Percentiles rank a stretch among this genome's conserved stretches.
Evolutionary conservation across 1,140 invertebrate species (phyloP).

Genomic region (Camponotus vicinus): DNA sequence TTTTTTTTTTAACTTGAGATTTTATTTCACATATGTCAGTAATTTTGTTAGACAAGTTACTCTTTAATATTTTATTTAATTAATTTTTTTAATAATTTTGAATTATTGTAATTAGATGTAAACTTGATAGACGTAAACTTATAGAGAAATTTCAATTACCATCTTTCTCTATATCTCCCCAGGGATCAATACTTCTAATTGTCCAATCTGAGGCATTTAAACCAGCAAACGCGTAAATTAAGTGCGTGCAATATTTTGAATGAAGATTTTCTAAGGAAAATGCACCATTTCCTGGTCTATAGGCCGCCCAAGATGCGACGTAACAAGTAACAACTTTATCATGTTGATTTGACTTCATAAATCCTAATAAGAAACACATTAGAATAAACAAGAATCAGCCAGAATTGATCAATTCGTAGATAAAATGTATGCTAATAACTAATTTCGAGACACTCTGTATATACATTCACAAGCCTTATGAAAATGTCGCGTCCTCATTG

Average conservation of each 20-base stretch:
- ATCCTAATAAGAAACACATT: conserved; percentile 8
- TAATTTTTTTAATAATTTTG: neutral
- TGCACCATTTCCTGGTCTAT: conserved; percentile 88
- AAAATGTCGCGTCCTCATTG: conserved; percentile 54
- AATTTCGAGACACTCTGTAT: conserved; percentile 30
- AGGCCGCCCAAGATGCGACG: conserved; percentile 92
- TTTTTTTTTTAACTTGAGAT: neutral
- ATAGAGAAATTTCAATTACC: conserved; percentile 82
- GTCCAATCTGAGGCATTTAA: conserved; percentile 88
- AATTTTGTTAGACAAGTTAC: conserved; percentile 14
- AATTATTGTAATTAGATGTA: conserved; percentile 9
- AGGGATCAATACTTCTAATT: conserved; percentile 91
- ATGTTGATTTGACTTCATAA: conserved; percentile 65
- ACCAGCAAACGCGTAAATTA: conserved; percentile 95
- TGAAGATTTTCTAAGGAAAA: conserved; percentile 91
- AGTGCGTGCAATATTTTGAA: conserved; percentile 93
- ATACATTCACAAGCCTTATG: conserved; percentile 29
- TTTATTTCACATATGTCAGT: neutral
- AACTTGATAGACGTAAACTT: neutral
- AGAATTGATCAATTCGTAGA: neutral
- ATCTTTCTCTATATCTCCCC: conserved; percentile 91
- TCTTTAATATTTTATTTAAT: neutral
- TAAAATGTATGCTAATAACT: neutral
- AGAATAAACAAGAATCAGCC: neutral
- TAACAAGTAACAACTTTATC: conserved; percentile 92